A percentile compares a stretch with the other conserved stretches of the same genome.
These are phyloP conservation scores for Drosophila carrolli DNA, from an alignment of 1,140 invertebrate species.

Conservation along the genomic window DNA sequence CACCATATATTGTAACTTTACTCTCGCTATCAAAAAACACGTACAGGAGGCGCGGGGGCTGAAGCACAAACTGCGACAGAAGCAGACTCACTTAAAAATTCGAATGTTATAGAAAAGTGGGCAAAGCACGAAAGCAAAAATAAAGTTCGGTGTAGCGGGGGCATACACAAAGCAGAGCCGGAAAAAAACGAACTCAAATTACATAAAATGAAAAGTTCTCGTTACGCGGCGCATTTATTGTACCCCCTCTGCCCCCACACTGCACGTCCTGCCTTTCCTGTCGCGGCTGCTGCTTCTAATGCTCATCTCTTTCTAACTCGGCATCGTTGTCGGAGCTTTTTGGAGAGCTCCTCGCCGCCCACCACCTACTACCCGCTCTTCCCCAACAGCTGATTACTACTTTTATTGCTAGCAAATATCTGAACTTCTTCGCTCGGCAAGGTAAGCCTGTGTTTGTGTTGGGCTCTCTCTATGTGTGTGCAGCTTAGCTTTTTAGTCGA, in stretches of 20 bases:
- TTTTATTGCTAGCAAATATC: constrained; percentile 84
- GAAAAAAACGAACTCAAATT: constrained; percentile 72
- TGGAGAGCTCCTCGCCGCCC: not conserved
- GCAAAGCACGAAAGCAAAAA: constrained; percentile 54
- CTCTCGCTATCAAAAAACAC: not conserved
- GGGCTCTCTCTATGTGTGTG: constrained; percentile 26
- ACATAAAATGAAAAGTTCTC: constrained; percentile 83
- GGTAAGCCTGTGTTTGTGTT: constrained; percentile 56
- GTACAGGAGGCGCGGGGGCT: not conserved
- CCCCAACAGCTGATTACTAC: constrained; percentile 79
- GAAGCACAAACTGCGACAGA: not conserved
- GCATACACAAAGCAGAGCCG: constrained; percentile 28
- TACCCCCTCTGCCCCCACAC: not conserved
- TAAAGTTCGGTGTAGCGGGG: constrained; percentile 7
- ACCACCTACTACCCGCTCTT: not conserved
- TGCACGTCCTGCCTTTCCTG: not conserved
- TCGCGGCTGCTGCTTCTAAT: constrained; percentile 60
- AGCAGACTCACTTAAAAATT: constrained; percentile 79
- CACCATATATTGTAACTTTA: not conserved
- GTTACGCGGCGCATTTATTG: constrained; percentile 80
- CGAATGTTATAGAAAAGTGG: constrained; percentile 81
- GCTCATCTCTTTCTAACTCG: constrained; percentile 84
- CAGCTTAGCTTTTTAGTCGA: constrained; percentile 78
- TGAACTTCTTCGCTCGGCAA: constrained; percentile 66
- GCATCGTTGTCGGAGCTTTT: constrained; percentile 39